Evolutionary conservation across 2,797 vertebrate species (phyloP), one percentile per base, ranked within the genome.

Genomic region (Diplodus puntazzo): DNA sequence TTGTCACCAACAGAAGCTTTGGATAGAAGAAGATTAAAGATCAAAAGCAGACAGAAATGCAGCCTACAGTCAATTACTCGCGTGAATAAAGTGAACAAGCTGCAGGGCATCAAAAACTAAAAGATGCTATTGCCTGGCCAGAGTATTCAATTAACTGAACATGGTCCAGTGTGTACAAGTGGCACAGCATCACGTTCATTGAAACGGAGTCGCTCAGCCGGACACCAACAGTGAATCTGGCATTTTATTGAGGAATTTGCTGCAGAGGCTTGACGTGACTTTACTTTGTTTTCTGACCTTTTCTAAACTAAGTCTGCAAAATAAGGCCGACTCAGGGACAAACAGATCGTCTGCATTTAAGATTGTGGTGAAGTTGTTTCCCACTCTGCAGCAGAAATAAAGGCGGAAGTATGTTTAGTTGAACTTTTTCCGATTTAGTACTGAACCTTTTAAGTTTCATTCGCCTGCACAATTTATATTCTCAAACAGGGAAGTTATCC

Each of bases 11-110:
- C 43, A 27, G 27, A 58, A 76, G 65, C 49, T 81, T 70, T 71
- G 46, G 50, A 70, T 74, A 79, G 7, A 65, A 65, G 48, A 85
- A 73, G 69, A 80, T 76, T 63, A 69, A 69, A 77, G 57, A 75
- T 75, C 27, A 77, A 74, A 76, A 18, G 48, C 30, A 34, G 21
- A 61, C 48, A 73, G 23, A 76, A n/a, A 27, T 42, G 58, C 46
- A 39, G 13, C 23, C 45, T 50, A 66, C 20, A 23, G 2, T 48
- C 30, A 27, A 1, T 63, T 60, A 72, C 30, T 59, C 46, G 23
- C 69, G 39, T 8, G 16, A 57, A 25, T 62, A 18, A 70, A 16
- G n/a, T 18, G 45, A 83, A 65, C 45, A 25, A 59, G n/a, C 60
- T 57, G 11, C 42, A 14, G 54, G 54, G 54, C 55, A 23, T 46